Conservation (phyloP, 2,888 invertebrate species). For the Sarcophaga carnaria region DNA sequence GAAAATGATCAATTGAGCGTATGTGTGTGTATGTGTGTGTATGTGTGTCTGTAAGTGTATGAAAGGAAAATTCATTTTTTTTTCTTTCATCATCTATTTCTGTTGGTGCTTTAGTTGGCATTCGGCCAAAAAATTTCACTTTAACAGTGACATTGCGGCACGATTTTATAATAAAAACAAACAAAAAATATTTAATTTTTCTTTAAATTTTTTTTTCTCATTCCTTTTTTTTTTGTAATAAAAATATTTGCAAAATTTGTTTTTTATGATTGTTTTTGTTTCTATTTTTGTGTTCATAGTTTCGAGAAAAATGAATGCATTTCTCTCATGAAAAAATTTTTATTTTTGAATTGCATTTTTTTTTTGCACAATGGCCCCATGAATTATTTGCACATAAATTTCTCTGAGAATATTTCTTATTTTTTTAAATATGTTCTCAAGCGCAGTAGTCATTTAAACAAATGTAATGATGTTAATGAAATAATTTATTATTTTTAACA, state of each 20-base stretch:
- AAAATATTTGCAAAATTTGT: conserved; percentile 42
- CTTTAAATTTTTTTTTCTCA: too few relatives aligned
- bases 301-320: conserved; percentile 33
- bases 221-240: neutral
- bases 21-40: too few relatives aligned
- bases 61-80: too few relatives aligned
- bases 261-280: conserved; percentile 17
- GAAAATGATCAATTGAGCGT: too few relatives aligned
- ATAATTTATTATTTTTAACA: conserved; percentile 27
- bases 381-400: too few relatives aligned
- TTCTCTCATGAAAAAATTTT: conserved; percentile 41
- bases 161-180: conserved; percentile 58
- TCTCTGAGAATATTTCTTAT: too few relatives aligned
- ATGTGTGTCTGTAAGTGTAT: too few relatives aligned
- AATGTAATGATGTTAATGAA: conserved; percentile 41
- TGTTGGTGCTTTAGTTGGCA: conserved; percentile 41
- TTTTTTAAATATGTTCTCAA: too few relatives aligned
- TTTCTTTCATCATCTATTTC: neutral
- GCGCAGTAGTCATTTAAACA: conserved; percentile 48
- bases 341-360: conserved; percentile 25
- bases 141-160: conserved; percentile 69
- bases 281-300: conserved; percentile 14
- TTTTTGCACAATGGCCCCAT: too few relatives aligned
- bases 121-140: conserved; percentile 66
- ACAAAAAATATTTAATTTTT: neutral